Conservation (phyloP, 2,888 invertebrate genomes). For the Linnaemya tessellans region DNA sequence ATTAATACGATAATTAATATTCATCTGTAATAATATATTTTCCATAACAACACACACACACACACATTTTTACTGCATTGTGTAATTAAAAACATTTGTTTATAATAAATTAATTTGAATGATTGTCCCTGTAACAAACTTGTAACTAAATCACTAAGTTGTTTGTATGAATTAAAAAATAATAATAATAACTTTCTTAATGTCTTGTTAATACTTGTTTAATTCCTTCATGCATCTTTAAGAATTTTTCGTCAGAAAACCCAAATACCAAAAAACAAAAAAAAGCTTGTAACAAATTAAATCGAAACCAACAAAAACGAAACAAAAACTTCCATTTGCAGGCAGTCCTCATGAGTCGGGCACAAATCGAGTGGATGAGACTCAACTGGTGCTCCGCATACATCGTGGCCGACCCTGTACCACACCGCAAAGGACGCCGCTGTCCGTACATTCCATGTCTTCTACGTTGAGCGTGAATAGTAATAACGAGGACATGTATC, state of each 20-base stretch:
- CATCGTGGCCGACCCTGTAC: slow-evolving; percentile 90
- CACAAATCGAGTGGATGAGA: slow-evolving; percentile 92
- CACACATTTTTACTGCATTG: slow-evolving; percentile 55
- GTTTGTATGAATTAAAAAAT: slow-evolving; percentile 22
- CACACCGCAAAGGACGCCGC: slow-evolving; percentile 83
- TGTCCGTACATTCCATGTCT: slow-evolving; percentile 86
- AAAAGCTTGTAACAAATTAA: not conserved
- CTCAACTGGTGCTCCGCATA: slow-evolving; percentile 93
- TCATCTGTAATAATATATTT: slow-evolving; percentile 27
- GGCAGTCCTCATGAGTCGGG: slow-evolving; percentile 85
- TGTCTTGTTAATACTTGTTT: slow-evolving; percentile 54
- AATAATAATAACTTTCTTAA: slow-evolving; percentile 10
- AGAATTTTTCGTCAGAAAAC: not conserved
- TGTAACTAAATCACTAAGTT: slow-evolving; percentile 25
- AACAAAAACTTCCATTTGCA: slow-evolving; percentile 83
- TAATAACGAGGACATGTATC: slow-evolving; percentile 77
- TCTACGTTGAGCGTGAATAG: slow-evolving; percentile 87
- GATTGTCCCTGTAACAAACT: slow-evolving; percentile 61
- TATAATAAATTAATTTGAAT: slow-evolving; percentile 24
- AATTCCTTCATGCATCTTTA: slow-evolving; percentile 27
- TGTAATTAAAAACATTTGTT: slow-evolving; percentile 53
- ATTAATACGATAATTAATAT: slow-evolving; percentile 25
- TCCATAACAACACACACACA: slow-evolving; percentile 20
- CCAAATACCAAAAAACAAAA: not conserved
- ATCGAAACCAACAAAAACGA: slow-evolving; percentile 68